Percentiles rank a stretch among this genome's conserved stretches.
These are phyloP conservation scores for Oreortyx pictus DNA, from an alignment of 2,797 vertebrate genomes.

Conservation along the genomic window DNA sequence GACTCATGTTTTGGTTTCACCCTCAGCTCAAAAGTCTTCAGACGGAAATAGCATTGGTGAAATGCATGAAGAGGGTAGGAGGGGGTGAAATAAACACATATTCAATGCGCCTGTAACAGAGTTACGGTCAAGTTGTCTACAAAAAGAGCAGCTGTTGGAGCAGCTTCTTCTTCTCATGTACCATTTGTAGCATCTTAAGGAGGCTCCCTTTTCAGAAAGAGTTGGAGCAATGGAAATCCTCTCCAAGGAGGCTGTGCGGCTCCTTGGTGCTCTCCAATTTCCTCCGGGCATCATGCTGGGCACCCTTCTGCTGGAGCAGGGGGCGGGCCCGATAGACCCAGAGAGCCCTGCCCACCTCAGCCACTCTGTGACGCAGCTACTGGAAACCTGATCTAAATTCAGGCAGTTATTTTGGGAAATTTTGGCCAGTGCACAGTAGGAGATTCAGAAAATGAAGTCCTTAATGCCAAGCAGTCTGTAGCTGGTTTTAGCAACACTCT, in stretches of 20 bases:
- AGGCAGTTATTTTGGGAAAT: not conserved
- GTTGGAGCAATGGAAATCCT: too few relatives aligned
- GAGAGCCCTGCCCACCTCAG: not conserved
- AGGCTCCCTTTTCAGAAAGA: not conserved
- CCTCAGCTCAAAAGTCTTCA: not conserved
- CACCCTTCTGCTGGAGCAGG: not conserved
- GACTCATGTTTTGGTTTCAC: not conserved
- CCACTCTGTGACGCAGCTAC: not conserved
- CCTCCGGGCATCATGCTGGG: not conserved
- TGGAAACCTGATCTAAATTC: not conserved
- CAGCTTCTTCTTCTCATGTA: not conserved
- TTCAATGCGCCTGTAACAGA: not conserved
- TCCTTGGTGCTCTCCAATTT: not conserved
- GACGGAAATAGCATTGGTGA: not conserved
- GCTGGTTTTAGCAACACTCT: fast-evolving
- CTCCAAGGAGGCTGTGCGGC: not conserved
- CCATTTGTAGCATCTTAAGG: not conserved
- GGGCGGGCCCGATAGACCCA: not conserved
- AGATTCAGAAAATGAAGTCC: not conserved
- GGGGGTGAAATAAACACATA: not conserved
- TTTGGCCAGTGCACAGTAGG: not conserved
- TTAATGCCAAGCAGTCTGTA: not conserved
- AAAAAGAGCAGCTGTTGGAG: not conserved
- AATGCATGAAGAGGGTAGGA: not conserved
- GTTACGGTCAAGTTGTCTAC: not conserved